These are phyloP conservation scores for Acronicta psi DNA, from an alignment of 2,888 invertebrate genomes.

Conservation along the genomic window DNA sequence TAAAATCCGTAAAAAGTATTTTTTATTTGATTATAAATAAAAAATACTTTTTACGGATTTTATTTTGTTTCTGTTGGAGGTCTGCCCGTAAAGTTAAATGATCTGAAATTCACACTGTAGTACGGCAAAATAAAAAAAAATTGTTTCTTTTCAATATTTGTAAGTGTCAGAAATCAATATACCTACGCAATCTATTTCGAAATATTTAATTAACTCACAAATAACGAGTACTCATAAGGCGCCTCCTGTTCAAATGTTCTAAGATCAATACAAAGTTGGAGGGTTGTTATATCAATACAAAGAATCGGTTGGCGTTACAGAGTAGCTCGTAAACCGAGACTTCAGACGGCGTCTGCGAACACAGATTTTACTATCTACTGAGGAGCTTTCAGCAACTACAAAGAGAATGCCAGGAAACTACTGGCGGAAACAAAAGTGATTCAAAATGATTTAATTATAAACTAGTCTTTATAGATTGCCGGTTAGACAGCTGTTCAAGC, in stretches of 20 bases:
- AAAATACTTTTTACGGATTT: too few species aligned
- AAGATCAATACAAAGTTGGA: constrained; percentile 62
- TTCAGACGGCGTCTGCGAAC: constrained; percentile 73
- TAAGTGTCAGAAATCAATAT: neutral
- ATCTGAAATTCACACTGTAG: too few species aligned
- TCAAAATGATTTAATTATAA: neutral
- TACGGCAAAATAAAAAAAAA: too few species aligned
- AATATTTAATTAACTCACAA: neutral
- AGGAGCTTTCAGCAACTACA: constrained; percentile 72
- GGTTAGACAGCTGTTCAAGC: too few species aligned
- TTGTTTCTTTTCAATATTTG: too few species aligned
- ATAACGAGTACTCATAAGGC: constrained; percentile 4
- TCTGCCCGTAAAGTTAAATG: too few species aligned
- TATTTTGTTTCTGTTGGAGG: too few species aligned
- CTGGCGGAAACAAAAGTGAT: constrained; percentile 25
- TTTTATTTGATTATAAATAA: too few species aligned
- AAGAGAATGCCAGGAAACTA: constrained; percentile 55
- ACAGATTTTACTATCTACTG: constrained; percentile 75
- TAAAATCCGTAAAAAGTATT: too few species aligned
- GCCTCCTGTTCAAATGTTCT: constrained; percentile 8
- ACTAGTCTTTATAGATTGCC: neutral
- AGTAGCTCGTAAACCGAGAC: constrained; percentile 73
- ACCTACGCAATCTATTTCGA: neutral
- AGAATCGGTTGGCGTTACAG: constrained; percentile 69
- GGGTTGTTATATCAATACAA: constrained; percentile 66